These are phyloP conservation scores for Trogon melanurus DNA, from an alignment of 2,113 vertebrate species.

Conservation along the genomic window DNA sequence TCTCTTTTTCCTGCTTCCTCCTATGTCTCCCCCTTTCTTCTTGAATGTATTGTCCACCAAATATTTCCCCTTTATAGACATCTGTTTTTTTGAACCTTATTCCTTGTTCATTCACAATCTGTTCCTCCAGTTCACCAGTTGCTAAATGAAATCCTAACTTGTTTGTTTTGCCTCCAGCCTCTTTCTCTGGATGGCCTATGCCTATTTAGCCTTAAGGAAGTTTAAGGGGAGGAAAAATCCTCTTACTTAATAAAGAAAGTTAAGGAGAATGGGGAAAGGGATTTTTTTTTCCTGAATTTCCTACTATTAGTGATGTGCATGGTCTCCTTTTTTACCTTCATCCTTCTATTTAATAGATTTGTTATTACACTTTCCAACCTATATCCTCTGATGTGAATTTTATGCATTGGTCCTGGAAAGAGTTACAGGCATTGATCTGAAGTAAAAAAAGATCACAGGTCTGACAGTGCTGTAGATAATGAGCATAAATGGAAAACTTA, in stretches of 20 bases:
- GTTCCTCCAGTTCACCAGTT: neutral
- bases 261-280: neutral
- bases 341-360: neutral
- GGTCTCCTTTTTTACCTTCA: neutral
- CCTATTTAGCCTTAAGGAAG: neutral
- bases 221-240: rapidly evolving
- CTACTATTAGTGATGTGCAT: neutral
- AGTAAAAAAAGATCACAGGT: neutral
- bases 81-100: neutral
- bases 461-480: neutral
- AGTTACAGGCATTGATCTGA: neutral
- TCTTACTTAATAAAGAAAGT: neutral
- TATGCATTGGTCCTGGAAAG: neutral
- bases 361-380: neutral
- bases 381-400: neutral
- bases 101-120: neutral
- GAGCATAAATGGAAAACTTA: neutral
- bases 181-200: neutral
- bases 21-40: neutral
- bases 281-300: neutral
- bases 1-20: neutral
- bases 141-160: neutral
- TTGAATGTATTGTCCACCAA: neutral
- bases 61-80: neutral
- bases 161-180: neutral